A percentile compares a stretch with the other conserved stretches of the same genome.
Conservation (phyloP, 2,797 vertebrate species). For the Pseudochirops corinnae region DNA sequence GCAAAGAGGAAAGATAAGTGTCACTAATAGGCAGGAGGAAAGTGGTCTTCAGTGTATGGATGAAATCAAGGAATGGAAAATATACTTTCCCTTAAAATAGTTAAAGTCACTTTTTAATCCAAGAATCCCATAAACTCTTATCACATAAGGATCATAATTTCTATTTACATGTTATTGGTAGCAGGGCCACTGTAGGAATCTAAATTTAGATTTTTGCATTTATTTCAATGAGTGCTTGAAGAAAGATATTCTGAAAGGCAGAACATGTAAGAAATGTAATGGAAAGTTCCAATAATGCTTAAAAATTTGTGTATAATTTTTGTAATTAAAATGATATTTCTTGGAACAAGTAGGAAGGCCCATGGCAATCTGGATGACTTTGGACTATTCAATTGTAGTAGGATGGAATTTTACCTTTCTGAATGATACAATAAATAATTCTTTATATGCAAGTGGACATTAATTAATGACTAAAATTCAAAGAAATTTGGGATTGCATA, state of each 20-base stretch:
- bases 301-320: conserved; percentile 64
- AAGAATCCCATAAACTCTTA: background rate
- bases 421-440: conserved; percentile 65
- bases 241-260: conserved; percentile 40
- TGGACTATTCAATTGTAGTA: conserved; percentile 57
- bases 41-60: background rate
- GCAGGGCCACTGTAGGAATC: background rate
- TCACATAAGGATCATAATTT: background rate
- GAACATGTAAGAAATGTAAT: conserved; percentile 56
- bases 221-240: conserved; percentile 58
- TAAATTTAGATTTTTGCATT: conserved; percentile 43
- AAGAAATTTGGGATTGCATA: conserved; percentile 65
- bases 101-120: conserved; percentile 5
- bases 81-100: conserved; percentile 26
- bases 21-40: background rate
- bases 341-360: conserved; percentile 46
- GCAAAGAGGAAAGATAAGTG: background rate
- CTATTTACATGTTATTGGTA: background rate
- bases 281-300: conserved; percentile 43
- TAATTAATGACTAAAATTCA: conserved; percentile 78
- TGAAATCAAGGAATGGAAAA: conserved; percentile 18
- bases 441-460: conserved; percentile 69
- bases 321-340: conserved; percentile 65
- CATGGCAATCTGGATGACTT: conserved; percentile 58
- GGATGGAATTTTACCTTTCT: conserved; percentile 47